These are phyloP conservation scores for Merops nubicus DNA, from an alignment of 2,113 vertebrate genomes.

Conservation along the genomic window DNA sequence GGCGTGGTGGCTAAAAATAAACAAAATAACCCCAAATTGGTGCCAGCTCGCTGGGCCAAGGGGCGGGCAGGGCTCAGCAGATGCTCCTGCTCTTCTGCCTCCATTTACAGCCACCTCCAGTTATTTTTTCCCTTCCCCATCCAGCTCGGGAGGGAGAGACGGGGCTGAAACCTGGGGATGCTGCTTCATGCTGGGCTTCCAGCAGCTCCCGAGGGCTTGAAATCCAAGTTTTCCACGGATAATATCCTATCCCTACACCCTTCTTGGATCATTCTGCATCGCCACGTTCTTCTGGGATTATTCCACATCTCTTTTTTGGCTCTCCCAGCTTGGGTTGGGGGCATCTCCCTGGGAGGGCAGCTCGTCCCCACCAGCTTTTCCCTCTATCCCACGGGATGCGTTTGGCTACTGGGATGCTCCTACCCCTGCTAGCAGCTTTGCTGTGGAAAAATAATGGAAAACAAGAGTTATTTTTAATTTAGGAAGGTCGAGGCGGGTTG, in stretches of 20 bases:
- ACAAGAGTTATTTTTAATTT: not conserved
- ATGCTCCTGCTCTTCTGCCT: not conserved
- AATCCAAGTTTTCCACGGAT: not conserved
- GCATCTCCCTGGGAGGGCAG: too few species aligned
- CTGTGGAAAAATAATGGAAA: not conserved
- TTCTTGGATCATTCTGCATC: accelerated
- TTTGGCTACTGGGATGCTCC: not conserved
- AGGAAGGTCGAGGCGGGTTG: accelerated
- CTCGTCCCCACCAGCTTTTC: accelerated
- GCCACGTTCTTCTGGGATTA: not conserved
- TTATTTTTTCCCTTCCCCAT: not conserved
- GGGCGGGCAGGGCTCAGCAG: not conserved
- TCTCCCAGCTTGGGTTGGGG: accelerated
- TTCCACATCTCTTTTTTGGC: not conserved
- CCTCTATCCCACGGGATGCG: not conserved
- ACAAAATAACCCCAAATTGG: not conserved
- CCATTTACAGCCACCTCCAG: not conserved
- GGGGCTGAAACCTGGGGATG: not conserved
- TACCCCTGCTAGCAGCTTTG: not conserved
- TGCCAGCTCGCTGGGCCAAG: not conserved
- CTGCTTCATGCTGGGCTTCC: not conserved
- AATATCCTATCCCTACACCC: accelerated
- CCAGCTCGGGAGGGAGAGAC: not conserved
- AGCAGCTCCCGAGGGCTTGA: not conserved
- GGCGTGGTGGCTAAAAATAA: not conserved